Evolutionary conservation across 2,113 vertebrate genomes (phyloP), one percentile per base, ranked within the genome.

Genomic region (Leptocoma aspasia): DNA sequence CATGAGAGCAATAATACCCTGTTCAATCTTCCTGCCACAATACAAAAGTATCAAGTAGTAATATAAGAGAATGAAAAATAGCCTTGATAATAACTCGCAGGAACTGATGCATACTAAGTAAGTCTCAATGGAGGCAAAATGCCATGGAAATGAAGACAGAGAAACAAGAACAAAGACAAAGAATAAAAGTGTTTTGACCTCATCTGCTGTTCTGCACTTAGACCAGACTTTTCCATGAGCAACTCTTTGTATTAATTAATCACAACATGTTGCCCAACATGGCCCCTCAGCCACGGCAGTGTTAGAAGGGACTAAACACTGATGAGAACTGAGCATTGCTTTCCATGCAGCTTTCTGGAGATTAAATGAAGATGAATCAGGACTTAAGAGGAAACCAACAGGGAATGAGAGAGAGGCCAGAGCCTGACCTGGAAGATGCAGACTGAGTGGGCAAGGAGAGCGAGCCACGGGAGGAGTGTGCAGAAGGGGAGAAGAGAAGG

Each of bases 61-160:
- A 95, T 83, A 81, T 17, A 91, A 73, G 60, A 83, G 86, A 96
- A 89, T 78, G 88, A 92, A 92, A 91, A 94, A 88, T 52, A 92
- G 90, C 68, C 79, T 81, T 71, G 90, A 90, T 95, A 92, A 94
- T 93, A 94, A 90, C 82, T 95, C 0, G 2, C 79, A 90, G 75
- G 75, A 97, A 81, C 78, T 23, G 87, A 90, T 80, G 93, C 85
- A 91, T 95, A 90, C 76, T 50, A 93, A 95, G 24, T 39, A 45
- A 94, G 64, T 88, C 88, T 83, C 90, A 80, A 35, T 26, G 86
- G 87, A 94, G 86, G 73, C 42, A 93, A 96, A 95, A 91, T 56
- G 80, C 71, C 85, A 85, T 65, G 57, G 89, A 86, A 90, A 94
- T 72, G 42, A 95, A 96, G 90, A 94, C 54, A 53, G 49, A 86